Base-by-base conservation (phyloP, 1,140 invertebrate species). In the Acromyrmex charruanus region DNA sequence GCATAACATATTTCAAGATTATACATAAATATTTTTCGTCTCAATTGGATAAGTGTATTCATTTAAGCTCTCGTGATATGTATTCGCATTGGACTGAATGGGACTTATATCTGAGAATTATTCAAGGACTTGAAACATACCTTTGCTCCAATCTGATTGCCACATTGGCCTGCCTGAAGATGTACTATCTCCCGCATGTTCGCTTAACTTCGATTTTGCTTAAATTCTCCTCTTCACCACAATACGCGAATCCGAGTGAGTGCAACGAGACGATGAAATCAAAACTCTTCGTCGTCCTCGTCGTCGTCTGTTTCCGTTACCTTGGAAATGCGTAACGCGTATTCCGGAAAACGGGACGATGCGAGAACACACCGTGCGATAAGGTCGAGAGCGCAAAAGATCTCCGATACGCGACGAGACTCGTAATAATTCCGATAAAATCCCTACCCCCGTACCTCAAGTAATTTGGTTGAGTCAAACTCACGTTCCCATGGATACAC, bases 181-280 rank as follows among this genome's bases (percentile, higher is more conserved):
- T 99, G 98, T 63, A 98, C 97, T 88, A 99, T 99, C 96, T 99
- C 98, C 94, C 98, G 97, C 98, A 99, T 99, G 94, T 96, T 97
- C 92, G 91, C 28, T 79, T 85, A 75, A 59, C 16, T 68, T 59
- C 31, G 21, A n/a, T 14, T 63, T 72, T 21, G 18, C 6, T n/a
- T n/a, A 58, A n/a, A 25, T n/a, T 16, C 18, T 74, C 6, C 21
- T 61, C 12, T 63, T 68, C 39, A 28, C 18, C 44, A 14, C 7
- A 18, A 28, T 5, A 21, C 25, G 28, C 31, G 18, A 18, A 14
- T 14, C 6, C 44, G 21, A 25, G 25, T 25, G 53, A 9, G 28
- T 44, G 18, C 25, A 5, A n/a, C 25, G 61, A 66, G 14, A n/a
- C 39, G 35, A 58, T 31, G 31, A 85, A 59, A 77, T 51, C 51